Evolutionary conservation across 1,140 invertebrate genomes (phyloP).

Genomic region (Pentalonia nigronervosa): DNA sequence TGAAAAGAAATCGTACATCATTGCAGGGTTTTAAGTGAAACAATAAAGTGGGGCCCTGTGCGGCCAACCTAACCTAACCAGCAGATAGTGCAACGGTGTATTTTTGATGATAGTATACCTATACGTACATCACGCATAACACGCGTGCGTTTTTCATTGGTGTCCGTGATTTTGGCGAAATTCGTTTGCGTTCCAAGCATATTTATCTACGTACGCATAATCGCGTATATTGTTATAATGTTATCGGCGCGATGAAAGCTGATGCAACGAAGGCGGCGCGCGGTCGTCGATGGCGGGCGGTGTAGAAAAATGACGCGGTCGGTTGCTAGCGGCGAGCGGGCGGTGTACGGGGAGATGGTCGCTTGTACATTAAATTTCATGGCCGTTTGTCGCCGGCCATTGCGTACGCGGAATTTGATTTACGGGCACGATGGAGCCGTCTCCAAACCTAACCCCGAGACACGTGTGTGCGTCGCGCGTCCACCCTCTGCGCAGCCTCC

Average conservation of each 20-base stretch:
- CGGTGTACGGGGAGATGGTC: not conserved
- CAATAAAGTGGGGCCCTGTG: too few relatives aligned
- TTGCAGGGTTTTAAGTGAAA: too few relatives aligned
- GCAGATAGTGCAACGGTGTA: too few relatives aligned
- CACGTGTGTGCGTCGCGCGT: not conserved
- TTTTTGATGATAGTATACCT: too few relatives aligned
- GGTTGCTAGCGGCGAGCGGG: too few relatives aligned
- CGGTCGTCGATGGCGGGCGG: not conserved
- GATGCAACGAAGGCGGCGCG: not conserved
- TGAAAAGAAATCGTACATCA: too few relatives aligned
- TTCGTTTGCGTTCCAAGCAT: too few relatives aligned
- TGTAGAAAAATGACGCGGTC: not conserved
- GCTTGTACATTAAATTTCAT: conserved; percentile 45
- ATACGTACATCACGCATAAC: too few relatives aligned
- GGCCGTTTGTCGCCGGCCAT: conserved; percentile 56
- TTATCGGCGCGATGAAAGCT: not conserved
- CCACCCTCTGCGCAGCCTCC: not conserved
- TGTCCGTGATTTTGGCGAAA: too few relatives aligned
- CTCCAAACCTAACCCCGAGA: conserved; percentile 37
- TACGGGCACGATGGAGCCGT: not conserved
- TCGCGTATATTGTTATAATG: not conserved
- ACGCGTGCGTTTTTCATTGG: too few relatives aligned
- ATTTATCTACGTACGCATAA: too few relatives aligned
- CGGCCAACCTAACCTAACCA: too few relatives aligned
- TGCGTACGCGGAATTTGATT: conserved; percentile 47